Base-by-base conservation (phyloP, 2,888 invertebrate genomes). In the Aporophyla lueneburgensis region DNA sequence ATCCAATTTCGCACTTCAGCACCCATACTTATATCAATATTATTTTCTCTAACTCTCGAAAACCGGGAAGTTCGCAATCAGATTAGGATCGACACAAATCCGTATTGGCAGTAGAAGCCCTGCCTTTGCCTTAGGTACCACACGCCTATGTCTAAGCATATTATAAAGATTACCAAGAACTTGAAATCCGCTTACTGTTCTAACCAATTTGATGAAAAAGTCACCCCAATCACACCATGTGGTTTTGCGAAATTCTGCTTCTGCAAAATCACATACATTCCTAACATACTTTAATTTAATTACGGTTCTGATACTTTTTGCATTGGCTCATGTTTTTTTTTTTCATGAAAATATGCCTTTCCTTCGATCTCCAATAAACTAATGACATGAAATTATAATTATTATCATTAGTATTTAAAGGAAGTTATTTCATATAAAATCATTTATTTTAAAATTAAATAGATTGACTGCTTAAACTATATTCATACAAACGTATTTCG, bases 31-130 rank as follows among this genome's bases (percentile, higher is more conserved):
- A 75, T 78, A 75, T 76, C 77, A 77, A 86, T 87, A 87, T 80
- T 76, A 78, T 76, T 78, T 80, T 59, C 71, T 71, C 24, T 49
- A 68, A 66, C 62, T 81, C 65, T 79, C 51, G 74, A 78, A 80
- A 78, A 71, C 83, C 66, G 65, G 63, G 40, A 77, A 83, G 78
- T 84, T 88, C 72, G 74, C 79, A 86, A 88, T 88, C 86, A 87
- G 71, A 87, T 83, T 87, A 86, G 70, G 66, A 56, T 69, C 68
- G 78, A 74, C 81, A 75, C 69, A 87, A 86, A 87, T 87, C 81
- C 83, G 71, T 76, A 86, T 82, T 80, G 86, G 80, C 84, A 79
- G 76, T 43, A 40, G 86, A 87, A 81, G 82, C 84, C 81, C 65
- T 74, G 71, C 76, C 78, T 80, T 75, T 78, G 72, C 77, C 51